Base-by-base conservation (phyloP, 2,888 invertebrate species). In the Pachliopta kotzebuea region DNA sequence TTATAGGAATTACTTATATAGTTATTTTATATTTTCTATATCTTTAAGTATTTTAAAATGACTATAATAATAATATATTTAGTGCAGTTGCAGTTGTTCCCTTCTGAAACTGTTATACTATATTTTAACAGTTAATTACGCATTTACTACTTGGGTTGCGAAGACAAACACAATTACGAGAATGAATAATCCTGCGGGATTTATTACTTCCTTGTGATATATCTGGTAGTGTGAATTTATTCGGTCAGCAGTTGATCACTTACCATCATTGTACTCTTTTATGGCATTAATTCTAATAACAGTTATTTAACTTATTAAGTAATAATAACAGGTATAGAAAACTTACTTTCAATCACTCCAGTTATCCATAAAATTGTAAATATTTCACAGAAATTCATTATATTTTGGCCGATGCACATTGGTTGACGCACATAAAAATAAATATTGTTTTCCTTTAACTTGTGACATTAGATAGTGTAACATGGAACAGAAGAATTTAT, bases 331-430 rank as follows among this genome's bases (percentile, higher is more conserved):
- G 20, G 21, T 11, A 11, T 21, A 52, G 21, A 62, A 75, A 68
- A 83, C 84, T 84, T 77, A 85, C 84, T 74, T 67, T 73, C 71
- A 70, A 76, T 68, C 69, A 74, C 72, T 65, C 72, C 64, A 66
- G 79, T 67, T 63, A 72, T 66, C 66, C 65, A 79, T 65, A 59
- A 65, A 58, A 76, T 73, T 69, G 76, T 70, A 62, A 72, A 66
- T 64, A 78, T 70, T 71, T 73, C 76, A 79, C 75, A 73, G 29
- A 73, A 71, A 75, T 77, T 78, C 81, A 81, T 83, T 75, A 69
- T 74, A 71, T 70, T 67, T 63, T 56, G 29, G 56, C 21, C 31
- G 26, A 29, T 20, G n/a, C 29, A 55, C 58, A 62, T 56, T 42
- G 26, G 24, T 18, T 45, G 26, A 55, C 31, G 56, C 55, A 56